Conservation (phyloP, 2,113 vertebrate genomes). For the Thinocorus orbignyianus region DNA sequence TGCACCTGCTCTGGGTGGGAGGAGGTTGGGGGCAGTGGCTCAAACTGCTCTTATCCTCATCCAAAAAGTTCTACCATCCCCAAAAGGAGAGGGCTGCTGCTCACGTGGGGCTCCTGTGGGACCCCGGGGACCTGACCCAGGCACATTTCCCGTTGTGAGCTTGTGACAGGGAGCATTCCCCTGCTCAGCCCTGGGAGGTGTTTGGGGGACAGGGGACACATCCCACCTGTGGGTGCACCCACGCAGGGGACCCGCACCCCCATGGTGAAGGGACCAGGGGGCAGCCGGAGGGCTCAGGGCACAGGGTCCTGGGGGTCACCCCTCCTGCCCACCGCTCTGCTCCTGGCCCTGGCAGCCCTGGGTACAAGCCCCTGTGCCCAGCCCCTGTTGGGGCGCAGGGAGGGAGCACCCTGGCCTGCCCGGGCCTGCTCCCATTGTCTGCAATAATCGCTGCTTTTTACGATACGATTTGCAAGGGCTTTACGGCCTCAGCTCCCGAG, state of each 20-base stretch:
- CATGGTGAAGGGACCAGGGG: background rate
- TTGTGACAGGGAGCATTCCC: background rate
- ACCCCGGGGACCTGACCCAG: background rate
- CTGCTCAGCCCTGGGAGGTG: background rate
- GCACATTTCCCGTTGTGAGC: background rate
- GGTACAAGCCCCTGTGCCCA: background rate
- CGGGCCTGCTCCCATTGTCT: background rate
- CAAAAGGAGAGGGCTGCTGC: background rate
- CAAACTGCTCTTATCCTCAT: background rate
- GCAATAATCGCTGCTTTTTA: background rate
- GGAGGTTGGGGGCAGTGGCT: too few species aligned
- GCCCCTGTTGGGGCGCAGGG: background rate
- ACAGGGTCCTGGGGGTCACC: background rate
- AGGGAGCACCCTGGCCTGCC: background rate
- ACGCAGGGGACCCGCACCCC: rapidly evolving
- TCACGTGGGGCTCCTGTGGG: rapidly evolving
- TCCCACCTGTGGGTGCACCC: rapidly evolving
- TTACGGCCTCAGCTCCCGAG: background rate
- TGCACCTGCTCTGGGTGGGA: rapidly evolving
- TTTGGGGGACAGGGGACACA: background rate
- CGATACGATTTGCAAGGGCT: background rate
- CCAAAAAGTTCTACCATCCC: background rate
- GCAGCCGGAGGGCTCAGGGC: rapidly evolving
- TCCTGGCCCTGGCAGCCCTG: background rate
- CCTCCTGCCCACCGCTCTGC: background rate